phyloP scores from a whole-genome alignment of 2,888 invertebrate species.

The Branchellion lobata region DNA sequence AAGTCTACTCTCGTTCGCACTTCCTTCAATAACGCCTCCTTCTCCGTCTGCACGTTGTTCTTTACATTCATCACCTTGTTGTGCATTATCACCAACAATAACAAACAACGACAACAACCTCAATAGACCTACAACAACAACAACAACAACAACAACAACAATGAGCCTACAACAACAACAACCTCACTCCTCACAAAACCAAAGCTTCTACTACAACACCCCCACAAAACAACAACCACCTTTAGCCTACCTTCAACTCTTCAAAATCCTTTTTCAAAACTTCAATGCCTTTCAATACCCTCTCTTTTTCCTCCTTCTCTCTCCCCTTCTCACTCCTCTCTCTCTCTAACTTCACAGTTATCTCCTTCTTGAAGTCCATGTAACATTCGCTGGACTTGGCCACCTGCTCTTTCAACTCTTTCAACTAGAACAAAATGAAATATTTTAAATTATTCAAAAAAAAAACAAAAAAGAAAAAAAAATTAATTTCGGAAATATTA shows the following conservation, averaged over 20 bases:
- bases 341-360: background rate
- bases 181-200: too few species aligned
- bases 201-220: too few species aligned
- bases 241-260: background rate
- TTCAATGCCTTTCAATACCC: background rate
- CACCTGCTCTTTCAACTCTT: background rate
- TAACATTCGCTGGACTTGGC: background rate
- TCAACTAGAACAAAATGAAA: too few species aligned
- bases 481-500: too few species aligned
- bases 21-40: background rate
- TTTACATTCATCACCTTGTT: background rate
- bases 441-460: too few species aligned
- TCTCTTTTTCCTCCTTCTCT: background rate
- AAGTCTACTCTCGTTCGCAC: background rate
- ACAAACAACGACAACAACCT: too few species aligned
- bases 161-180: too few species aligned
- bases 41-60: background rate
- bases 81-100: too few species aligned
- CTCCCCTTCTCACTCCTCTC: background rate
- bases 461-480: too few species aligned
- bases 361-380: background rate
- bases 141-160: too few species aligned
- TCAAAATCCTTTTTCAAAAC: background rate
- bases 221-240: too few species aligned
- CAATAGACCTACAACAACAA: too few species aligned